Conservation (phyloP, 1,140 invertebrate species). For the Druon quercuslanigerum region DNA sequence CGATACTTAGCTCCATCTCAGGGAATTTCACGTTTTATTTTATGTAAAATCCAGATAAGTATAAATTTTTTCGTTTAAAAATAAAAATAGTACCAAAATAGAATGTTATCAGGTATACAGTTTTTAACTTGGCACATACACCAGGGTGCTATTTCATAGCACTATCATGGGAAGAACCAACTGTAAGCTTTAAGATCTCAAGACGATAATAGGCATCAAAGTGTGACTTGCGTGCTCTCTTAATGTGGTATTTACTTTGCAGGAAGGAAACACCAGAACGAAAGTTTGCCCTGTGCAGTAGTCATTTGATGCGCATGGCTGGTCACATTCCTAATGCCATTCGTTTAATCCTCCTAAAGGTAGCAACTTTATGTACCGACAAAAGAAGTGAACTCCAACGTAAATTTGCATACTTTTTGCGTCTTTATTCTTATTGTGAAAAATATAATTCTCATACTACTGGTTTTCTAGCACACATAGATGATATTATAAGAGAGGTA, state of each 20-base stretch:
- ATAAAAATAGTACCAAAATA: neutral
- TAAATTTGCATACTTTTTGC: neutral
- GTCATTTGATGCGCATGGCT: neutral
- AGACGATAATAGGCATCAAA: neutral
- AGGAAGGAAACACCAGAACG: neutral
- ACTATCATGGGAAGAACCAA: neutral
- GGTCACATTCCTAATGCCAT: slow-evolving; percentile 2
- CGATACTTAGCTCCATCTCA: too few species aligned
- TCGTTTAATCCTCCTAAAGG: neutral
- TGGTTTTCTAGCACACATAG: neutral
- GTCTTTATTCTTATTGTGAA: neutral
- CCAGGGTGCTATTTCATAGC: neutral
- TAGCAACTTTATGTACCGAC: neutral
- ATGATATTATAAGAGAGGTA: too few species aligned
- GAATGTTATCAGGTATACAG: neutral
- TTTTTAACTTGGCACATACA: neutral
- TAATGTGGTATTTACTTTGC: slow-evolving; percentile 1
- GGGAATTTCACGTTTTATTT: too few species aligned
- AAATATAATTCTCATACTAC: neutral
- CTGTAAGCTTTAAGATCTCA: neutral
- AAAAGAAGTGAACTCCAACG: neutral
- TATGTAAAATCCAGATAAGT: too few species aligned
- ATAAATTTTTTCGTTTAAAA: too few species aligned
- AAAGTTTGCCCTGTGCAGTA: neutral
- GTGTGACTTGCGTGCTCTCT: neutral